Percentiles rank a stretch among this genome's conserved stretches.
Evolutionary conservation across 2,888 invertebrate species (phyloP).

Genomic region (Hypomecis atomaria): DNA sequence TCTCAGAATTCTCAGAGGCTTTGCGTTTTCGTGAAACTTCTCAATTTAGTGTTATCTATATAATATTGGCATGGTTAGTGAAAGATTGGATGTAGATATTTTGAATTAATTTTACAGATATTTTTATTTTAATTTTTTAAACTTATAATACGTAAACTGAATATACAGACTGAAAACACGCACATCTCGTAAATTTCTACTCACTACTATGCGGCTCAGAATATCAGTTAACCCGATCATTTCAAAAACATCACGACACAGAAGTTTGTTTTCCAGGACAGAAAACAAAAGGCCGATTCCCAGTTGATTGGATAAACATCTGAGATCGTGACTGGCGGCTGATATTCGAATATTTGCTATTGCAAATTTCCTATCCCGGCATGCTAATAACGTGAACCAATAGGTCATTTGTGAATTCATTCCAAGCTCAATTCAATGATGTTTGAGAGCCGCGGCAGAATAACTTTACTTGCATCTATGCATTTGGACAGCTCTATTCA

Average conservation of each 20-base stretch:
- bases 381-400: conserved; percentile 57
- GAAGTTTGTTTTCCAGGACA: conserved; percentile 38
- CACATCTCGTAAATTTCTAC: background rate
- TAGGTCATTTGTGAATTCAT: conserved; percentile 55
- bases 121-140: no score
- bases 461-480: conserved; percentile 22
- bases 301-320: conserved; percentile 57
- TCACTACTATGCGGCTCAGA: background rate
- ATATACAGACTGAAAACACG: background rate
- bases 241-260: conserved; percentile 41
- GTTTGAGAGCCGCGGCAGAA: conserved; percentile 30
- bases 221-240: conserved; percentile 23
- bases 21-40: no score
- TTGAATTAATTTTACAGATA: no score
- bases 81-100: no score
- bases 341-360: conserved; percentile 55
- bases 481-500: background rate
- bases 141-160: no score
- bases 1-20: no score
- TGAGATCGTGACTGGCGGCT: conserved; percentile 53
- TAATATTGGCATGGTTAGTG: no score
- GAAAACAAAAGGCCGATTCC: conserved; percentile 49
- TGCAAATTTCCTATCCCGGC: conserved; percentile 57
- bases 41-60: no score
- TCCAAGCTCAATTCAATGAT: conserved; percentile 21